Evolutionary conservation across 2,888 invertebrate species (phyloP), one percentile per base, ranked within the genome.

Genomic region (Notocelia uddmanniana): DNA sequence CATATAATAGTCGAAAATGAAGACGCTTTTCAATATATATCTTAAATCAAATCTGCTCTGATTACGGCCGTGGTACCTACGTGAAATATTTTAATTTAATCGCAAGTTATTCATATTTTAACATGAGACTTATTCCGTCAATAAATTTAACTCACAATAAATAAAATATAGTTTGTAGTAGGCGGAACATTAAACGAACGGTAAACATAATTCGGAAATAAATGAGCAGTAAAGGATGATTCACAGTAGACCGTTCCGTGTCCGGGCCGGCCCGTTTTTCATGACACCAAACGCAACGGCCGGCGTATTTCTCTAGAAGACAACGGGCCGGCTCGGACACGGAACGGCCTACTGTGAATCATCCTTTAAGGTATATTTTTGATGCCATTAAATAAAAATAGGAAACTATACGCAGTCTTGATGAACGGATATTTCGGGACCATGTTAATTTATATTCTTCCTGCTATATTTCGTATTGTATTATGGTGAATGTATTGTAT

Each of bases 151-250:
- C 48, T 34, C 41, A 48, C 26, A 55, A 62, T 48, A 67, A 72
- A 72, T 72, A 67, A 15, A 55, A 62, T 67, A 45, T 41, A 48
- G 13, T 60, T 23, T 18, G 18, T 55, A 21, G 63, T 55, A 72
- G 67, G 71, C 52, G 66, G 71, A 34, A 60, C 31, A 55, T 72
- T 55, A 72, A 67, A 48, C 54, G 55, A 59, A 48, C 50, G 52
- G 60, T 68, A 23, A 45, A 63, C 21, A 60, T 45, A 48, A 57
- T 52, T 66, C 19, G 19, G 50, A 66, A 66, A 45, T 52, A 52
- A 37, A 59, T 70, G 15, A 15, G 21, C 26, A 15, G 21, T 66
- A 54, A 37, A 59, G n/a, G n/a, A n/a, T n/a, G n/a, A n/a, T n/a
- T n/a, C n/a, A n/a, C n/a, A n/a, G n/a, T n/a, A n/a, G n/a, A n/a